phyloP scores from a whole-genome alignment of 2,888 invertebrate species.

The Odontothrips loti region DNA sequence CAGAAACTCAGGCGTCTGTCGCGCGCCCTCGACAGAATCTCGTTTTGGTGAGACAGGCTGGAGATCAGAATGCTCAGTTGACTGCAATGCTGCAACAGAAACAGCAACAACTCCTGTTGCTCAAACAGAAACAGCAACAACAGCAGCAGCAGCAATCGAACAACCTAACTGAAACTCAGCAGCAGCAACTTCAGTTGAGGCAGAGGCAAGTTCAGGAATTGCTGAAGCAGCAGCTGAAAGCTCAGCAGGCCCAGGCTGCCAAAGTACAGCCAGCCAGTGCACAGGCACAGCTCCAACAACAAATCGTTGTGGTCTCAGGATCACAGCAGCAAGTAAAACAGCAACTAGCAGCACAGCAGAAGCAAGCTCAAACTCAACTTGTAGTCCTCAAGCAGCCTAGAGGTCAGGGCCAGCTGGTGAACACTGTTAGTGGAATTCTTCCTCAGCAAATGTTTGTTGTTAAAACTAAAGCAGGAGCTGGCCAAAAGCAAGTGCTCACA shows the following conservation, averaged over 20 bases:
- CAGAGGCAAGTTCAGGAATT: constrained; percentile 24
- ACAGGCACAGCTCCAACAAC: constrained; percentile 32
- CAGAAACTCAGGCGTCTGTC: neutral
- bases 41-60: neutral
- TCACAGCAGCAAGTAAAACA: constrained; percentile 43
- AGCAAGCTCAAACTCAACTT: constrained; percentile 36
- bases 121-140: constrained; percentile 34
- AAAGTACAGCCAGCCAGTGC: constrained; percentile 35
- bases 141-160: constrained; percentile 34
- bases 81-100: constrained; percentile 36
- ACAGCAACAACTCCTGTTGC: constrained; percentile 35
- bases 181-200: constrained; percentile 30
- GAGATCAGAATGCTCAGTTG: constrained; percentile 9
- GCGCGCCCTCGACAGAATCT: neutral
- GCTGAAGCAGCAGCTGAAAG: constrained; percentile 3
- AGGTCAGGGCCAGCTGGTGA: neutral
- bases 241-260: neutral
- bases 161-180: constrained; percentile 33
- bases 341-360: constrained; percentile 44
- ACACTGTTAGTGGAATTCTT: neutral
- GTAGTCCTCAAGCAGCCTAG: neutral
- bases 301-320: neutral
- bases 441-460: constrained; percentile 19
- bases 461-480: neutral
- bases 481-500: neutral